Evolutionary conservation across 2,797 vertebrate species (phyloP).

Genomic region (Sandelia bainsii): DNA sequence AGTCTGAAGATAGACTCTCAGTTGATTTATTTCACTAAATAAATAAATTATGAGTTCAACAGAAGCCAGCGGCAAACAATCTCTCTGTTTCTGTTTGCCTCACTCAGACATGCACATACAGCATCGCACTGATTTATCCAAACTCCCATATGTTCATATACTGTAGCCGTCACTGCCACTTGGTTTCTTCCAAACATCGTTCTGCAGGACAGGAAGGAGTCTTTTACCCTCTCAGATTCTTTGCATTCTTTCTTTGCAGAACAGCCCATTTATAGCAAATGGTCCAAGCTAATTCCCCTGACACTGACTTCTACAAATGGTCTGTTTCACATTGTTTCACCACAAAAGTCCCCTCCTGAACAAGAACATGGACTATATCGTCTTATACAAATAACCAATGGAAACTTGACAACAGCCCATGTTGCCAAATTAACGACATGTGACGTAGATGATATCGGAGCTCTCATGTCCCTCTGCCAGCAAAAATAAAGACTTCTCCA

Average conservation of each 20-base stretch:
- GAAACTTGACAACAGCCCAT: conserved; percentile 20
- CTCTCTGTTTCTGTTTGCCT: conserved; percentile 7
- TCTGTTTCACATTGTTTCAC: conserved; percentile 49
- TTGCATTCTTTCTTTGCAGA: conserved; percentile 74
- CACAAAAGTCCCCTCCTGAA: conserved; percentile 39
- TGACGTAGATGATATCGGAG: conserved; percentile 36
- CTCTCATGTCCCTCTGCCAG: conserved; percentile 27
- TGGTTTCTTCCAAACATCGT: conserved; percentile 39
- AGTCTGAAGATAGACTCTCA: background rate
- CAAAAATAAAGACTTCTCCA: conserved; percentile 40
- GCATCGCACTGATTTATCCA: conserved; percentile 10
- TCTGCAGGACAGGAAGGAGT: conserved; percentile 73
- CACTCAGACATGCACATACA: background rate
- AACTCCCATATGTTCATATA: conserved; percentile 8
- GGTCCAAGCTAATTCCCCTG: conserved; percentile 67
- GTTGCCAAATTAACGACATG: conserved; percentile 17
- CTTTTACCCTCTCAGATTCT: conserved; percentile 73
- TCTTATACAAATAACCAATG: conserved; percentile 55
- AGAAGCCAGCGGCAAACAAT: conserved; percentile 32
- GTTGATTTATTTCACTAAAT: conserved; percentile 21
- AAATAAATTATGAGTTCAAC: conserved; percentile 32
- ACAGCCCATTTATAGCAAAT: conserved; percentile 79
- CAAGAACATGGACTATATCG: conserved; percentile 23
- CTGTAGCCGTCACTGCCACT: conserved; percentile 26
- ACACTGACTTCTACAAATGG: conserved; percentile 44